These are phyloP conservation scores for Callimorpha dominula DNA, from an alignment of 2,888 invertebrate genomes.

Conservation along the genomic window DNA sequence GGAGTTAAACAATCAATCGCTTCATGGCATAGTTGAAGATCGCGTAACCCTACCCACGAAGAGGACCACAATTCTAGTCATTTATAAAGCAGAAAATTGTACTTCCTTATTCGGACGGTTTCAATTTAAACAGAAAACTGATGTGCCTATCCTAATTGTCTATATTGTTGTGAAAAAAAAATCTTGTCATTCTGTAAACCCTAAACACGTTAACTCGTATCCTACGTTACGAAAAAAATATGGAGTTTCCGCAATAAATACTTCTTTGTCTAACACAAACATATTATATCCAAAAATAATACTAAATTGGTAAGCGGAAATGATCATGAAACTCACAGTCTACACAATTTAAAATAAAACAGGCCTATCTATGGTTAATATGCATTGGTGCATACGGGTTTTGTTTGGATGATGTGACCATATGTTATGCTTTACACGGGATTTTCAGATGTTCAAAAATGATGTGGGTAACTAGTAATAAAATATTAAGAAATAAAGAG, in stretches of 20 bases:
- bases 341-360: conserved; percentile 9
- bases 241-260: neutral
- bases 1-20: neutral
- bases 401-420: conserved; percentile 1
- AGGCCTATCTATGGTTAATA: conserved; percentile 4
- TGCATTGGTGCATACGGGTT: conserved; percentile 6
- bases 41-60: neutral
- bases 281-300: neutral
- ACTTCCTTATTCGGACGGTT: neutral
- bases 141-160: neutral
- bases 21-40: neutral
- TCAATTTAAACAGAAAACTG: neutral
- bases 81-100: neutral
- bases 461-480: neutral
- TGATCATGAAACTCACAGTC: neutral
- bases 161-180: neutral
- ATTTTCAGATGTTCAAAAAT: neutral
- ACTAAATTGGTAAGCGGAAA: conserved; percentile 9
- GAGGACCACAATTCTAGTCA: neutral
- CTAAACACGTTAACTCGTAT: neutral
- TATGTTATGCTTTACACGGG: neutral
- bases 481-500: neutral
- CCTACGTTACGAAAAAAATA: neutral
- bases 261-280: neutral
- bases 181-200: neutral